Evolutionary conservation across 2,113 vertebrate genomes (phyloP).

Genomic region (Sphaerodactylus townsendi): DNA sequence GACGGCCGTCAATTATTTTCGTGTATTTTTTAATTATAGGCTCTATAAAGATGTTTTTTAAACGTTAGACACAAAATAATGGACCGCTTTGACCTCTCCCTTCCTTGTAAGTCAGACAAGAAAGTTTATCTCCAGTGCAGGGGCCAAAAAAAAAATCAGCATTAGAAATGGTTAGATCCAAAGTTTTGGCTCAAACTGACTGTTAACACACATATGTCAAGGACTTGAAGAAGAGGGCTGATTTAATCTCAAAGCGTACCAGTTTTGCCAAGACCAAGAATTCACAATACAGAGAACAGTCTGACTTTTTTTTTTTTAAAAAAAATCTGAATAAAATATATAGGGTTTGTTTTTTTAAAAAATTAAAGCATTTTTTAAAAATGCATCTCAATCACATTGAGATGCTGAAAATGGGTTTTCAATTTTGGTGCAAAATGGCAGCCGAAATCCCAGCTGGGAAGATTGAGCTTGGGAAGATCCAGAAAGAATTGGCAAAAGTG

Average conservation of each 20-base stretch:
- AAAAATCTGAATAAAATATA: neutral
- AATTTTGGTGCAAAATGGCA: neutral
- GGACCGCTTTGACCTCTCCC: neutral
- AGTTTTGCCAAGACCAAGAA: neutral
- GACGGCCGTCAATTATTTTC: conserved; percentile 76
- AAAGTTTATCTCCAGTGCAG: neutral
- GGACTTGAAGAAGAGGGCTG: neutral
- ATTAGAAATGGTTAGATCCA: neutral
- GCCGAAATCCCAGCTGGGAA: too few relatives aligned
- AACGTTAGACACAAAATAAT: conserved; percentile 38
- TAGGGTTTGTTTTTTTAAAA: neutral
- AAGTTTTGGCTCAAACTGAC: conserved; percentile 6
- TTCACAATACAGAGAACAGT: neutral
- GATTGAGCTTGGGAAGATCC: neutral
- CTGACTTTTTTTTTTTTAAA: too few relatives aligned
- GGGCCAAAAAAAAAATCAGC: neutral
- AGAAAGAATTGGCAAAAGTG: neutral
- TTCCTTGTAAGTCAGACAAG: neutral
- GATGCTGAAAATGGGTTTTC: neutral
- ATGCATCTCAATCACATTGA: too few relatives aligned
- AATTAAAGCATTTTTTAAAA: too few relatives aligned
- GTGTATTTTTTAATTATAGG: conserved; percentile 80
- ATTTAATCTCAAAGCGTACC: neutral
- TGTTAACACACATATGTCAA: neutral
- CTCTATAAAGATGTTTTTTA: conserved; percentile 64